phyloP scores from a whole-genome alignment of 1,140 invertebrate species.

The Lasaia peninsularis region DNA sequence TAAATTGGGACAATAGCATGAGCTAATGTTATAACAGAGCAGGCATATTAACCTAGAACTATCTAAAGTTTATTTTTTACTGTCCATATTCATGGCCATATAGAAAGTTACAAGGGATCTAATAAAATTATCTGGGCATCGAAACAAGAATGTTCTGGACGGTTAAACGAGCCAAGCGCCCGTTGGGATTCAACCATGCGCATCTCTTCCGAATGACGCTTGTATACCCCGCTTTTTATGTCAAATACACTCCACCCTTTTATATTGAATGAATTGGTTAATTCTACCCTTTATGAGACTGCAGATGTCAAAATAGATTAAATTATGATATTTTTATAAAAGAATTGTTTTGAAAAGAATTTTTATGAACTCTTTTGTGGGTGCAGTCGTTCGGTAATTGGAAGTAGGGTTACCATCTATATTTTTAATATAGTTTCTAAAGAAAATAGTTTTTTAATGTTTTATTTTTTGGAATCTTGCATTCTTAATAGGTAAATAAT shows the following conservation, averaged over 20 bases:
- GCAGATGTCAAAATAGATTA: constrained; percentile 61
- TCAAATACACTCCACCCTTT: constrained; percentile 69
- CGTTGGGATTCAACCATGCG: constrained; percentile 58
- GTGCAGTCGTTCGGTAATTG: neutral
- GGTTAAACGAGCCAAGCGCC: constrained; percentile 42
- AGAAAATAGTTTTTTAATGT: no score
- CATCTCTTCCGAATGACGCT: constrained; percentile 57
- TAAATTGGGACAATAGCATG: no score
- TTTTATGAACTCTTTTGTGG: neutral
- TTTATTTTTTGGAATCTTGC: no score
- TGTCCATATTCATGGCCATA: neutral
- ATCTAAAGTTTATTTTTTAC: no score
- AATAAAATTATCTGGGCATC: constrained; percentile 57
- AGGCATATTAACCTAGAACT: no score
- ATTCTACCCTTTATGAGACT: constrained; percentile 52
- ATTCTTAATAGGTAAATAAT: no score
- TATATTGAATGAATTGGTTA: constrained; percentile 69
- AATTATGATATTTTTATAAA: constrained; percentile 36
- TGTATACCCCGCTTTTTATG: constrained; percentile 62
- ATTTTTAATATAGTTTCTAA: no score
- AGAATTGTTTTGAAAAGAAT: constrained; percentile 12
- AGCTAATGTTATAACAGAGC: no score
- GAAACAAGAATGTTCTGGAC: constrained; percentile 57
- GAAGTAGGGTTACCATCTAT: neutral
- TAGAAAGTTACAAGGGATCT: neutral